Evolutionary conservation across 1,140 invertebrate genomes (phyloP), one percentile per base, ranked within the genome.

Genomic region (Helicoverpa armigera): DNA sequence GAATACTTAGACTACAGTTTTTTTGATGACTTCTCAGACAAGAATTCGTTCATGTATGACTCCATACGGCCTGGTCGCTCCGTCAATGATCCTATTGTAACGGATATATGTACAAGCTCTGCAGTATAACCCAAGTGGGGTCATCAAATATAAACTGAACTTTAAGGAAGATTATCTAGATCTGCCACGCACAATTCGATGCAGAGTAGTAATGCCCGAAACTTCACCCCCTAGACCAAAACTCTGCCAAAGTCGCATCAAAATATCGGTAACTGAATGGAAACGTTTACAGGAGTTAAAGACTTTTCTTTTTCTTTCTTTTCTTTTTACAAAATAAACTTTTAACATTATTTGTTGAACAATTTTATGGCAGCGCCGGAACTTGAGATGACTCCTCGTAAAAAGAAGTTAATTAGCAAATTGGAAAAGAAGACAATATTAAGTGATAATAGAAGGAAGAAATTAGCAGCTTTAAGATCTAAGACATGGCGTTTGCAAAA

Each of bases 1-100:
- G 51, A 53, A 53, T 53, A 53, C 51, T 53, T 53, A 53, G 51
- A 53, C 51, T 53, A 53, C 51, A 53, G 51, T 53, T 53, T 53
- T 53, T 53, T 53, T 53, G 51, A 53, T 12, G 51, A 53, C 51
- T 53, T 53, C 51, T 53, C 51, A 12, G 51, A 53, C 51, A 53
- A 53, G 51, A 53, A 53, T 53, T 53, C 51, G 51, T 53, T 53
- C 51, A 53, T 51, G 50, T 51, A 51, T 51, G 50, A 51, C 50
- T 53, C 51, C 51, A 53, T 53, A 53, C 51, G 51, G 51, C 51
- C 51, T 53, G 51, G 51, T 53, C 51, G 51, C 51, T 53, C 51
- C 11, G 51, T 53, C 51, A 53, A 53, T 53, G 51, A 53, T 53
- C 51, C 51, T 53, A 53, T 10, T 10, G 51, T 53, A 53, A 53